Base-by-base conservation (phyloP, 2,797 vertebrate species). In the Scyliorhinus canicula region DNA sequence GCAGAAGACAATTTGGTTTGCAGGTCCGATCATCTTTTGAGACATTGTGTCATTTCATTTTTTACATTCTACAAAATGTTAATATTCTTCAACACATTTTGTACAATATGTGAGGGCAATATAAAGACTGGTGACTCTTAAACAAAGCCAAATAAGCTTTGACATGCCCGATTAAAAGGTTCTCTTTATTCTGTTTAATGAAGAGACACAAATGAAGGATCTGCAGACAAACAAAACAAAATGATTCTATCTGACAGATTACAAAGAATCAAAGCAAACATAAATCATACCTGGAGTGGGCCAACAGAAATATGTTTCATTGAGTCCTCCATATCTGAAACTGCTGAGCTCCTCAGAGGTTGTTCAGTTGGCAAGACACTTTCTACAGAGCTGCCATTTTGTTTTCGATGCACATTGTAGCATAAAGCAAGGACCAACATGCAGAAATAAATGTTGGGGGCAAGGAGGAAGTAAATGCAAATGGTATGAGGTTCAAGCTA, bases 281-380 rank as follows among this genome's bases (percentile, higher is more conserved):
- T 60, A 60, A 90, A 90, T 90, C 86, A 90, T 99, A 99, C 99
- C 99, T 99, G 99, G 96, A 98, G 97, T 35, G 98, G 98, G 96
- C 97, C 98, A 95, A 98, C 96, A 96, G 98, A 98, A 95, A 97
- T 96, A 97, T 98, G 98, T 97, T 98, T 98, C 97, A 98, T 98
- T 96, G 98, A 98, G 95, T 97, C 98, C 97, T 98, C 98, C 96
- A 97, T 97, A 96, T 97, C 97, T 96, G 98, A 98, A 97, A 98
- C 98, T 79, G 96, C 97, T 90, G 86, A 90, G 28, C 12, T 90
- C 52, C 35, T 90, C 86, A 90, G 86, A 6, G 86, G 86, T 90
- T n/a, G 28, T 60, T 90, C 86, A 60, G 55, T 60, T 90, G 86
- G 55, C 16, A 31, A 90, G 14, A 90, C 86, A 90, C 31, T 60